A percentile compares a stretch with the other conserved stretches of the same genome.
Evolutionary conservation across 2,113 vertebrate species (phyloP).

Genomic region (Mesitornis unicolor): DNA sequence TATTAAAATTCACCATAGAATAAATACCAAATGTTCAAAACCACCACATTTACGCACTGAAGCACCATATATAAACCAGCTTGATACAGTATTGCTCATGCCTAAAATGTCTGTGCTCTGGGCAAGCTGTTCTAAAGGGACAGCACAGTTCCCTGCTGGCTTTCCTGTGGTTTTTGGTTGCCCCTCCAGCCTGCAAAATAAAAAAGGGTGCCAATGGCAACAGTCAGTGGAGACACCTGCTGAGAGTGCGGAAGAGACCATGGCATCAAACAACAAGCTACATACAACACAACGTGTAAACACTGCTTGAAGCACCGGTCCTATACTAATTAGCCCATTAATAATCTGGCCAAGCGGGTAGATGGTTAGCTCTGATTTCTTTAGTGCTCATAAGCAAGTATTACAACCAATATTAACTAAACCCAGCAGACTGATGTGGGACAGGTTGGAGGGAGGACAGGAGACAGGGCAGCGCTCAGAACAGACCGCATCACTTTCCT

Average conservation of each 20-base stretch:
- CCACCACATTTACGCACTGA: neutral
- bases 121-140: neutral
- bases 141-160: neutral
- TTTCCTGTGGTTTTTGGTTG: neutral
- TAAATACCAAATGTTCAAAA: neutral
- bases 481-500: rapidly evolving
- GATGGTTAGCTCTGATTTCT: neutral
- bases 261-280: rapidly evolving
- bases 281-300: rapidly evolving
- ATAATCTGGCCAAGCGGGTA: neutral
- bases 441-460: neutral
- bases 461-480: neutral
- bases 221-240: neutral
- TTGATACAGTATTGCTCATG: neutral
- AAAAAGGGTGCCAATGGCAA: neutral
- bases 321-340: neutral
- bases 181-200: neutral
- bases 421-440: neutral
- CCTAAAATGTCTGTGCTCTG: neutral
- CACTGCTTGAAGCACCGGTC: neutral
- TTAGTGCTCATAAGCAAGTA: neutral
- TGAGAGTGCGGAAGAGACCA: neutral
- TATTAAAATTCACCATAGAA: neutral
- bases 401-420: neutral
- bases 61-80: neutral